A percentile compares a stretch with the other conserved stretches of the same genome.
Evolutionary conservation across 2,888 invertebrate genomes (phyloP).

Genomic region (Barypeithes pellucidus): DNA sequence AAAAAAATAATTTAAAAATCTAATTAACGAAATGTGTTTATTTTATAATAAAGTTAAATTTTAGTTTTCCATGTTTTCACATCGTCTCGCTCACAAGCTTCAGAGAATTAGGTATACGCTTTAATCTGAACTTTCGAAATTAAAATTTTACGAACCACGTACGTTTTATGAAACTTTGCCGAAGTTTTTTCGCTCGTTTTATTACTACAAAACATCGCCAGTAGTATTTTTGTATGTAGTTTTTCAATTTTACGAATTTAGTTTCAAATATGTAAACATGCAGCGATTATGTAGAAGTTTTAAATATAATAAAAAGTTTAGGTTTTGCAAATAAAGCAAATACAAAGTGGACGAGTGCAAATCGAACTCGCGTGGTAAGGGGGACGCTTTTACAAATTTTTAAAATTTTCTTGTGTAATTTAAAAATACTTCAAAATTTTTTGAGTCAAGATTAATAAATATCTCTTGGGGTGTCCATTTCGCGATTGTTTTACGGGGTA

Average conservation of each 20-base stretch:
- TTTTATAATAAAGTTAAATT: neutral
- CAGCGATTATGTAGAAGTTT: neutral
- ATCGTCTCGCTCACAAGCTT: neutral
- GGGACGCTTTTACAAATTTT: no score
- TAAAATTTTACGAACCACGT: slow-evolving; percentile 8
- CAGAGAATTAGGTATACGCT: slow-evolving; percentile 14
- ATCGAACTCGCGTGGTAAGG: no score
- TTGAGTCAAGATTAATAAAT: no score
- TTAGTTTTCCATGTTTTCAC: slow-evolving; percentile 19
- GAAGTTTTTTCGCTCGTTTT: slow-evolving; percentile 1
- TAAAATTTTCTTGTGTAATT: no score
- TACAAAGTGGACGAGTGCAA: no score
- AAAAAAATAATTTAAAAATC: no score
- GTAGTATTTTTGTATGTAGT: neutral
- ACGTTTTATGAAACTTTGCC: slow-evolving; percentile 2
- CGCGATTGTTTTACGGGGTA: no score
- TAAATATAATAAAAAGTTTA: no score
- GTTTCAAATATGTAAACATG: neutral
- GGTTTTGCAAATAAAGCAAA: no score
- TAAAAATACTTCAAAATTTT: no score
- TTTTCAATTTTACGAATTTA: neutral
- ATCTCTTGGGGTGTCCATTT: no score
- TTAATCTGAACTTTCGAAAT: neutral
- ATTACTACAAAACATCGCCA: neutral
- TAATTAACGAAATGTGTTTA: no score